phyloP scores from a whole-genome alignment of 2,888 invertebrate species.

The Fragum whitleyi region DNA sequence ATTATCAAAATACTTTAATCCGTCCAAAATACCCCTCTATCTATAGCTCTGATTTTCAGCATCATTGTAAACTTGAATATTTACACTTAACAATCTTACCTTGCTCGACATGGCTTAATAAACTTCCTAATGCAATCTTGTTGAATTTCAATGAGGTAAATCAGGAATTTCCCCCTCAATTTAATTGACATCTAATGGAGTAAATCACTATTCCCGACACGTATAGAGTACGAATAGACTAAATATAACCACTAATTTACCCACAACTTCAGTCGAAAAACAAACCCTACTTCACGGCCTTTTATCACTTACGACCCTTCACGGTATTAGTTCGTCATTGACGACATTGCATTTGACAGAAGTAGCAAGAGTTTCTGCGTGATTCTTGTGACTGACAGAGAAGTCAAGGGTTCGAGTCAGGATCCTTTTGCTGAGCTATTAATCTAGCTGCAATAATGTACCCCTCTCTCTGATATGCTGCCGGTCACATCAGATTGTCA shows the following conservation, averaged over 20 bases:
- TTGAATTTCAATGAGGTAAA: slow-evolving; percentile 18
- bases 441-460: too few species aligned
- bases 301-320: neutral
- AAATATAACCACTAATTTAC: neutral
- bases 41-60: too few species aligned
- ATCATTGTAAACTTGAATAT: too few species aligned
- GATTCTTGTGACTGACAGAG: too few species aligned
- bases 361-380: too few species aligned
- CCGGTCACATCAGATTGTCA: too few species aligned
- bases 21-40: too few species aligned
- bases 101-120: slow-evolving; percentile 7
- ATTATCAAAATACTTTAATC: too few species aligned
- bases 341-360: too few species aligned
- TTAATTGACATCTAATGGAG: neutral
- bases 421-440: too few species aligned
- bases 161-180: slow-evolving; percentile 6
- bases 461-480: too few species aligned
- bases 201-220: slow-evolving; percentile 1
- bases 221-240: neutral
- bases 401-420: too few species aligned
- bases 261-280: neutral
- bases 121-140: neutral
- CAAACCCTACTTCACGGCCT: neutral
- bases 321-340: neutral
- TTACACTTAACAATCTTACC: neutral